phyloP scores from a whole-genome alignment of 1,140 invertebrate genomes.

The Heterodera schachtii region DNA sequence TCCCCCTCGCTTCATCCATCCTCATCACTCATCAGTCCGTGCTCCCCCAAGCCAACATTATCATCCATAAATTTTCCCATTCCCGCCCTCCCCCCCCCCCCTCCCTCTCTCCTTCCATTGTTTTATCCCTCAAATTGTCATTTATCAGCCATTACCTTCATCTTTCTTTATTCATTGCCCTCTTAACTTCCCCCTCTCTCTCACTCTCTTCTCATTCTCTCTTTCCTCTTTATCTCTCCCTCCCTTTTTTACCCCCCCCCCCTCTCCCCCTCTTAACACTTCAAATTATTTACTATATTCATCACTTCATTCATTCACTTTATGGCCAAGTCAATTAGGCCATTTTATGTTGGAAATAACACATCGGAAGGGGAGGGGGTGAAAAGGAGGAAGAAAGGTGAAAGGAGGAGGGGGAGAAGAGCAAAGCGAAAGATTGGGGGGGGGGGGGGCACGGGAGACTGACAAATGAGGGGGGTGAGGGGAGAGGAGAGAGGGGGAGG shows the following conservation, averaged over 20 bases:
- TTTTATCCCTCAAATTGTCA: no score
- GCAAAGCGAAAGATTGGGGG: no score
- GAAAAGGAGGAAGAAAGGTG: no score
- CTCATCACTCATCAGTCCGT: neutral
- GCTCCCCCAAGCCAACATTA: neutral
- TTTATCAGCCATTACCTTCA: neutral
- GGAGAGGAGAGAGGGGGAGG: neutral
- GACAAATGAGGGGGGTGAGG: no score
- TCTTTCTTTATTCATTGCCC: neutral
- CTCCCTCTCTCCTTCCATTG: neutral
- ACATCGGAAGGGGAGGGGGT: neutral
- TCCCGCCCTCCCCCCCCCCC: neutral
- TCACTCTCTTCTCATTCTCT: neutral
- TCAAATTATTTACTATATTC: neutral
- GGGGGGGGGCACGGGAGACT: no score
- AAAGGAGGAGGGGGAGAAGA: neutral
- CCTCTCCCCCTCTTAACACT: no score
- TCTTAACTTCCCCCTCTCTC: no score
- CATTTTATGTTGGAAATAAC: neutral
- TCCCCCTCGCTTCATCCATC: no score
- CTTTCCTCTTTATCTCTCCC: neutral
- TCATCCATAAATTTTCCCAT: no score
- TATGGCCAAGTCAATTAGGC: neutral
- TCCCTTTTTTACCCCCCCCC: neutral
- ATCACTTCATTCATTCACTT: neutral